Conservation (phyloP, 2,113 vertebrate species). For the Ophthalmolycus amberensis region DNA sequence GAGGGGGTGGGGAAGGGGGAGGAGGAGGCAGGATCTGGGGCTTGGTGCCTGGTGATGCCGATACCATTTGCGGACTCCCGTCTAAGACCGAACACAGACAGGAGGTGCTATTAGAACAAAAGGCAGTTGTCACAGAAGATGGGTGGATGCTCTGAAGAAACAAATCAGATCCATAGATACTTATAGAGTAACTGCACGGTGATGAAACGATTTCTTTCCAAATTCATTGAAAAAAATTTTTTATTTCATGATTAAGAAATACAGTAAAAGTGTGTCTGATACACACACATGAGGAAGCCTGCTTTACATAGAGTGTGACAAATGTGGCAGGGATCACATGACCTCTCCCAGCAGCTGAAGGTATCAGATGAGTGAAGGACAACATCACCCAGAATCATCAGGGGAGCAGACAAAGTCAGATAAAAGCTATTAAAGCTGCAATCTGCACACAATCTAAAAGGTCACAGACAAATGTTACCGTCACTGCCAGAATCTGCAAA, state of each 20-base stretch:
- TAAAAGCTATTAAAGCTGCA: no score
- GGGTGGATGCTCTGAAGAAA: background rate
- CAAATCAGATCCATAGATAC: background rate
- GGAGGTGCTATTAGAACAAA: background rate
- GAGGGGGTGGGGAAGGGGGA: no score
- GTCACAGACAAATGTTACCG: background rate
- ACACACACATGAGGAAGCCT: background rate
- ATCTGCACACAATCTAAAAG: background rate
- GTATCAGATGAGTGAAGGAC: background rate
- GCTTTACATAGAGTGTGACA: background rate
- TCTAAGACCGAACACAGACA: background rate
- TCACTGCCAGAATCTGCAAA: no score
- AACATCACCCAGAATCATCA: background rate
- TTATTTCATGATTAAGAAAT: no score
- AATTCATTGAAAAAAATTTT: background rate
- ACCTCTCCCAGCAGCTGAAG: background rate
- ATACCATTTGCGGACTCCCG: background rate
- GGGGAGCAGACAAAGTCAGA: background rate
- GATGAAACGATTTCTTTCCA: no score
- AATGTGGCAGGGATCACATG: background rate
- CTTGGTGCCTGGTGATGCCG: background rate
- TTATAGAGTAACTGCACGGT: no score
- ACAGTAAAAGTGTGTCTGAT: background rate
- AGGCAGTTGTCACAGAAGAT: background rate
- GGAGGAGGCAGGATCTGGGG: background rate